Percentiles rank a stretch among this genome's conserved stretches.
Conservation (phyloP, 2,888 invertebrate genomes). For the Nebria brevicollis region DNA sequence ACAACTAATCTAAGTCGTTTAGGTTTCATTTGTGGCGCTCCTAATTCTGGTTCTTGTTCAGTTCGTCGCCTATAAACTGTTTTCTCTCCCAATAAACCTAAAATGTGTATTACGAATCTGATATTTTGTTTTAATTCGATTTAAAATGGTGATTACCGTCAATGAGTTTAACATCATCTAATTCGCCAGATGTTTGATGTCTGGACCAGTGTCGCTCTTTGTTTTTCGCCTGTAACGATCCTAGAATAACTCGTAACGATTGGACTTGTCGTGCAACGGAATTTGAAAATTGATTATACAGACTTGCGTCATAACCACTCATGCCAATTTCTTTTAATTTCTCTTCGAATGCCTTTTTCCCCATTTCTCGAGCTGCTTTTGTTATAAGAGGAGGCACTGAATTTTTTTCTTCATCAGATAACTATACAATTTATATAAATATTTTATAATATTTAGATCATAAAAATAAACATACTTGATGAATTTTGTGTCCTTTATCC, state of each 20-base stretch:
- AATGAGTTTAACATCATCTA: constrained; percentile 94
- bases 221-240: constrained; percentile 89
- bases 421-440: constrained; percentile 62
- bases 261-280: constrained; percentile 86
- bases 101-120: constrained; percentile 17
- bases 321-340: constrained; percentile 91
- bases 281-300: constrained; percentile 84
- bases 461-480: constrained; percentile 72
- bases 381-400: constrained; percentile 90
- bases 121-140: not conserved
- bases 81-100: constrained; percentile 88
- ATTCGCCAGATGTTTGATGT: constrained; percentile 94
- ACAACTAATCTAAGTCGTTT: constrained; percentile 87
- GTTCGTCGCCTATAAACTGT: constrained; percentile 87
- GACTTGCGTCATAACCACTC: constrained; percentile 91
- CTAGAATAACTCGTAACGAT: constrained; percentile 85
- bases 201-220: constrained; percentile 94
- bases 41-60: constrained; percentile 89
- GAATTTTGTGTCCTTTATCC: constrained; percentile 92
- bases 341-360: constrained; percentile 86
- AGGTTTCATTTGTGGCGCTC: constrained; percentile 86
- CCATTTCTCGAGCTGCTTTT: constrained; percentile 93
- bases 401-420: constrained; percentile 89
- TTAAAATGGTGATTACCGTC: constrained; percentile 71
- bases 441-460: not conserved